Evolutionary conservation across 2,797 vertebrate genomes (phyloP), one percentile per base, ranked within the genome.

Genomic region (Pterois miles): DNA sequence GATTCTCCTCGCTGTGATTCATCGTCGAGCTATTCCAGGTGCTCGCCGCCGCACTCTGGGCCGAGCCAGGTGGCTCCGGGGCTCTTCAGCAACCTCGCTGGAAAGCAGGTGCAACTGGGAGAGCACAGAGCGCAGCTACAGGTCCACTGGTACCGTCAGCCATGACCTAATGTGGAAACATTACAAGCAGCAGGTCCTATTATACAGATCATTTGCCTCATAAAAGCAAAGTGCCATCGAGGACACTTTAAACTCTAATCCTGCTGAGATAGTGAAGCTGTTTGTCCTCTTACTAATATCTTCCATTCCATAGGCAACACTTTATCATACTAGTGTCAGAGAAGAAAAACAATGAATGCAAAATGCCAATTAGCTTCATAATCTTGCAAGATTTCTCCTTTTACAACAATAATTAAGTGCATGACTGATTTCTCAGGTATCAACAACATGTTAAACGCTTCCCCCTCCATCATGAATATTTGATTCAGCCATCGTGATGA

Each of bases 1-100:
- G 85, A 82, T 64, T 81, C 67, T 88, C 71, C 72, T 88, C 53
- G 0, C 57, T 69, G 65, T 93, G 92, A 94, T 76, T 93, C 91
- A 93, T 58, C 64, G 8, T 56, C 54, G 13, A 88, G 79, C 83
- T 90, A 87, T 92, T 92, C 82, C 90, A 93, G 92, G 91, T 93
- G 87, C 82, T 86, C 33, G 8, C 65, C 23, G n/a, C 73, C 6
- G n/a, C 67, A 43, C 67, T 74, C 64, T 48, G 81, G 81, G 82
- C 68, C 34, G 65, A 78, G 23, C 76, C 81, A 83, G 84, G 86
- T 88, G 89, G 85, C 88, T 91, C 43, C 68, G 11, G 83, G 85
- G 70, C 83, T 77, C 79, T 80, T 78, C 71, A 52, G 3, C 64
- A 62, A 76, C 66, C 72, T 86, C 22, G 5, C 75, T 69, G 71